phyloP scores from a whole-genome alignment of 2,888 invertebrate species.

The Trichopria drosophilae region DNA sequence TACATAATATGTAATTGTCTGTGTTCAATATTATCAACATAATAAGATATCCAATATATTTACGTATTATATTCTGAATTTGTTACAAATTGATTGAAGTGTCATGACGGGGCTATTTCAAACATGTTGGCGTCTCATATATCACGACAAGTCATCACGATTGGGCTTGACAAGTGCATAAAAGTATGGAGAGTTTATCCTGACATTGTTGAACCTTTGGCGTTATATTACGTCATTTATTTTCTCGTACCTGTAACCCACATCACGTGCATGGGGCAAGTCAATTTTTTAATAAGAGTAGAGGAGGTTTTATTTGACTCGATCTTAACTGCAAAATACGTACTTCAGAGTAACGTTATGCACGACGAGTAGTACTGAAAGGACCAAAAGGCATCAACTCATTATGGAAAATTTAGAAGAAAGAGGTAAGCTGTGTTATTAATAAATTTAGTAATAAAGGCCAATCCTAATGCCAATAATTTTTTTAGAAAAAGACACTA shows the following conservation, averaged over 20 bases:
- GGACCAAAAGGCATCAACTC: conserved; percentile 32
- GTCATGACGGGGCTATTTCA: no score
- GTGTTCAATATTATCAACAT: no score
- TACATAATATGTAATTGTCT: no score
- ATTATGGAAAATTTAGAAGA: conserved; percentile 39
- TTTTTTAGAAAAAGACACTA: no score
- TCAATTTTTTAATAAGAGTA: background rate
- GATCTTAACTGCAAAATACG: no score
- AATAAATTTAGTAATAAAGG: no score
- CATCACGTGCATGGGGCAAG: conserved; percentile 38
- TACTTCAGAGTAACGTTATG: conserved; percentile 35
- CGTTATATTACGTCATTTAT: conserved; percentile 35
- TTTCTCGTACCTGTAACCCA: conserved; percentile 37
- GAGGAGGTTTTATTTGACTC: background rate
- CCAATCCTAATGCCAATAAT: no score
- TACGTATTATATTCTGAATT: no score
- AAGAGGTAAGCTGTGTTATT: conserved; percentile 40
- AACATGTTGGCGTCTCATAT: no score
- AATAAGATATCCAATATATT: no score
- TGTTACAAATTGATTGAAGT: no score
- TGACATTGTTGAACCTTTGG: conserved; percentile 34
- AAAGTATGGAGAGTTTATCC: conserved; percentile 44
- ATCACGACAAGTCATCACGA: conserved; percentile 35
- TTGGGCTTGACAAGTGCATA: conserved; percentile 40
- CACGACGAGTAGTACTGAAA: conserved; percentile 32